Conservation (phyloP, 2,113 vertebrate species). For the Psettodes erumei region DNA sequence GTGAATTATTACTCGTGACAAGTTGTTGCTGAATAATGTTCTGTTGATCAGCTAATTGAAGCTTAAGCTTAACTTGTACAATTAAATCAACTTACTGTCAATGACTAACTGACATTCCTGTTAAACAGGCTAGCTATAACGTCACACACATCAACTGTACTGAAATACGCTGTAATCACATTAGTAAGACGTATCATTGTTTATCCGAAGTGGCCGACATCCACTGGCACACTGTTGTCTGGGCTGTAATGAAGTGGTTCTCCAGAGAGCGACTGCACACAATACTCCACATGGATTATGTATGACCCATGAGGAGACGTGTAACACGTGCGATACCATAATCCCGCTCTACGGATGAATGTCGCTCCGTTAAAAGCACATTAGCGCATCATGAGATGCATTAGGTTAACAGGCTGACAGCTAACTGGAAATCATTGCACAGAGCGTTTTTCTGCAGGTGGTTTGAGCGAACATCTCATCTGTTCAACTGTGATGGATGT, state of each 20-base stretch:
- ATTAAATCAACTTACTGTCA: background rate
- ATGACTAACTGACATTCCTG: too few species aligned
- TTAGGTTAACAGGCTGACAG: constrained; percentile 27
- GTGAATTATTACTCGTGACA: background rate
- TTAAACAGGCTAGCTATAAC: too few species aligned
- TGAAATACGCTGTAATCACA: background rate
- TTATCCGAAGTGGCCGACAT: background rate
- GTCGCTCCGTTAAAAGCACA: constrained; percentile 31
- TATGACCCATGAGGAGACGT: constrained; percentile 19
- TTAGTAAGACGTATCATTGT: background rate
- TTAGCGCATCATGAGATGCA: constrained; percentile 22
- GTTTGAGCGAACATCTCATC: constrained; percentile 2
- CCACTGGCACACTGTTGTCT: background rate
- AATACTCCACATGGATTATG: constrained; percentile 41
- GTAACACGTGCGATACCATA: constrained; percentile 20
- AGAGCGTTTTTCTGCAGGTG: constrained; percentile 4
- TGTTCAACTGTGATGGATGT: background rate
- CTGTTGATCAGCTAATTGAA: background rate
- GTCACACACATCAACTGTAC: background rate
- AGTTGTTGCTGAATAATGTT: background rate
- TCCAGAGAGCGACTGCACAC: background rate
- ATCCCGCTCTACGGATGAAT: constrained; percentile 28
- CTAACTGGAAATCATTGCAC: constrained; percentile 36
- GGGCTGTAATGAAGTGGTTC: constrained; percentile 1
- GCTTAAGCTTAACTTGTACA: too few species aligned